phyloP scores from a whole-genome alignment of 2,888 invertebrate genomes.

The Xestobium rufovillosum region DNA sequence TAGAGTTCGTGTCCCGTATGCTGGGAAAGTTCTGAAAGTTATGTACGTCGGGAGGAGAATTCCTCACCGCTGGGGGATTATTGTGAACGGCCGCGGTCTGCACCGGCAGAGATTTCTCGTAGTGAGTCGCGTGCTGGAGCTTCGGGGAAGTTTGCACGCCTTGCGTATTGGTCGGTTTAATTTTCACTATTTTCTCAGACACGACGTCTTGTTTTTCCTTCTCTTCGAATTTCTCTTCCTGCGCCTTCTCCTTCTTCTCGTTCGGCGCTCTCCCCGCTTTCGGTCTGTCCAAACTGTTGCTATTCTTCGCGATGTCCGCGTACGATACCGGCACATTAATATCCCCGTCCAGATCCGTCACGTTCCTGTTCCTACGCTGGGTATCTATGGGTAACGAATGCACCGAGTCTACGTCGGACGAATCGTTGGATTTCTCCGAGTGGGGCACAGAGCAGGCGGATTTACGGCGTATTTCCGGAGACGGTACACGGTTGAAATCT shows the following conservation, averaged over 20 bases:
- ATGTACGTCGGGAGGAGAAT: conserved; percentile 30
- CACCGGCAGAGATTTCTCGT: conserved; percentile 11
- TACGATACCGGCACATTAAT: conserved; percentile 50
- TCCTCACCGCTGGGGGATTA: neutral
- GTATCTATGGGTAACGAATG: conserved; percentile 68
- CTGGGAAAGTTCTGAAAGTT: conserved; percentile 36
- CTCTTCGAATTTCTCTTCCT: conserved; percentile 13
- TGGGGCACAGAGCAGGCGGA: conserved; percentile 75
- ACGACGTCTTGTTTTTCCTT: conserved; percentile 18
- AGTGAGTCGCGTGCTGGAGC: conserved; percentile 5
- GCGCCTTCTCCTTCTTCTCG: conserved; percentile 22
- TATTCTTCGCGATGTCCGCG: conserved; percentile 70
- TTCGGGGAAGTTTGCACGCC: conserved; percentile 13
- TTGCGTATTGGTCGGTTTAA: conserved; percentile 6
- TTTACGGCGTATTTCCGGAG: conserved; percentile 46
- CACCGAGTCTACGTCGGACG: conserved; percentile 77
- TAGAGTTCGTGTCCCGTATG: too few species aligned
- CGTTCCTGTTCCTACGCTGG: conserved; percentile 22
- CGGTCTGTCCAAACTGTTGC: conserved; percentile 28
- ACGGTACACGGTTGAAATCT: conserved; percentile 20
- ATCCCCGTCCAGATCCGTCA: conserved; percentile 8
- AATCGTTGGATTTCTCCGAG: conserved; percentile 73
- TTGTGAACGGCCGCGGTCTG: conserved; percentile 10
- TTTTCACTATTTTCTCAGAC: too few species aligned
- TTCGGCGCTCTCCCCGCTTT: conserved; percentile 30